A percentile compares a stretch with the other conserved stretches of the same genome.
Conservation (phyloP, 1,140 invertebrate genomes). For the Danaus plexippus region DNA sequence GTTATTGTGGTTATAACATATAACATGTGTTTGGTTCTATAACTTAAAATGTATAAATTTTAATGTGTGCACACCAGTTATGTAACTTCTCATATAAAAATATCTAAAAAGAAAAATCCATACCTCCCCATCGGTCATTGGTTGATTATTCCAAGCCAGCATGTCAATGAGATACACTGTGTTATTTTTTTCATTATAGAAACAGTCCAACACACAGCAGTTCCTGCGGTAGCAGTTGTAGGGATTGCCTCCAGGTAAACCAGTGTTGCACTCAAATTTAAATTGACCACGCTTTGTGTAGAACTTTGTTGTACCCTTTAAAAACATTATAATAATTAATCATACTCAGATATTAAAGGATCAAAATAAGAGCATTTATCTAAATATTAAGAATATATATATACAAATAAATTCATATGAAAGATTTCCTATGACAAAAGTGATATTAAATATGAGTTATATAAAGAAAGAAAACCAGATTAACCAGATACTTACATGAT, state of each 20-base stretch:
- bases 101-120: slow-evolving; percentile 3
- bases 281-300: slow-evolving; percentile 80
- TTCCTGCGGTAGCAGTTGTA: slow-evolving; percentile 57
- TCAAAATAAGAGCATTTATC: no score
- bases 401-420: no score
- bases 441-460: no score
- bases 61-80: no score
- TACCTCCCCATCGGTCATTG: slow-evolving; percentile 86
- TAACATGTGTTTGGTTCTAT: no score
- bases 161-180: slow-evolving; percentile 87
- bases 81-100: not conserved
- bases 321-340: slow-evolving; percentile 14
- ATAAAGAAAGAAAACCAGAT: not conserved
- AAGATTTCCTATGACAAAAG: no score
- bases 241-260: slow-evolving; percentile 82
- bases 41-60: no score
- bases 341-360: not conserved
- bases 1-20: no score
- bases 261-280: slow-evolving; percentile 74
- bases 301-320: slow-evolving; percentile 80
- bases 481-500: slow-evolving; percentile 70
- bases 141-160: slow-evolving; percentile 85
- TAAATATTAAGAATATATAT: no score
- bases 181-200: slow-evolving; percentile 77
- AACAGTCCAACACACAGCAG: slow-evolving; percentile 83